Evolutionary conservation across 1,140 invertebrate species (phyloP).

Genomic region (Agrypnia vestita): DNA sequence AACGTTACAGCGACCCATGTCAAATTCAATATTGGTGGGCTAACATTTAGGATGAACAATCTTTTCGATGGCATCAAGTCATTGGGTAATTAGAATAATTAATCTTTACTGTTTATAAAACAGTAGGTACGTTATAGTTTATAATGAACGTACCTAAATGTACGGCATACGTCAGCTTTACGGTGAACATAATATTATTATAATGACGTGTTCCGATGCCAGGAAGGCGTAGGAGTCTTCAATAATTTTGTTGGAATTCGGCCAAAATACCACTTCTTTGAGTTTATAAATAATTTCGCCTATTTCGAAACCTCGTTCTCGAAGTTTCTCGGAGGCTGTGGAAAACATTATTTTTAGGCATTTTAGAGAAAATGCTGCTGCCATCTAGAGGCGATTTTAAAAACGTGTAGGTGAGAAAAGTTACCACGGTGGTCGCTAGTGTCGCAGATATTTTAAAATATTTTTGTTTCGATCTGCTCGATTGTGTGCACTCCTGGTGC

Average conservation of each 20-base stretch:
- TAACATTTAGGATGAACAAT: conserved; percentile 77
- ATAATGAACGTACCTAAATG: no score
- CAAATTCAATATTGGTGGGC: conserved; percentile 76
- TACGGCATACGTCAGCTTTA: background rate
- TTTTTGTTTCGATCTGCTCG: conserved; percentile 36
- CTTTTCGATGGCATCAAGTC: conserved; percentile 79
- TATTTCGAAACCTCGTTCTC: conserved; percentile 50
- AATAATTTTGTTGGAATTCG: conserved; percentile 54
- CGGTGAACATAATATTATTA: conserved; percentile 12
- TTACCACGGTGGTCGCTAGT: conserved; percentile 21
- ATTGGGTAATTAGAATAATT: conserved; percentile 68
- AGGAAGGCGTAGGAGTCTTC: conserved; percentile 51
- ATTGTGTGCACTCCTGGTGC: conserved; percentile 65
- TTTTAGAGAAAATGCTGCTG: conserved; percentile 2
- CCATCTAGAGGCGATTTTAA: conserved; percentile 14
- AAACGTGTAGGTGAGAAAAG: background rate
- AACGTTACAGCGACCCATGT: conserved; percentile 76
- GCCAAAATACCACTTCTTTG: conserved; percentile 44
- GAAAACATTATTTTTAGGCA: conserved; percentile 17
- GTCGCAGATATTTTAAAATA: background rate
- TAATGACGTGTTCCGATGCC: conserved; percentile 54
- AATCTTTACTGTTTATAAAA: background rate
- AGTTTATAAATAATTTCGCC: conserved; percentile 58
- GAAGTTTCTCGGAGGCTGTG: conserved; percentile 44
- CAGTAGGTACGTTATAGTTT: no score